Percentiles rank a stretch among this genome's conserved stretches.
Evolutionary conservation across 2,113 vertebrate species (phyloP).

Genomic region (Grammomys dolichurus): DNA sequence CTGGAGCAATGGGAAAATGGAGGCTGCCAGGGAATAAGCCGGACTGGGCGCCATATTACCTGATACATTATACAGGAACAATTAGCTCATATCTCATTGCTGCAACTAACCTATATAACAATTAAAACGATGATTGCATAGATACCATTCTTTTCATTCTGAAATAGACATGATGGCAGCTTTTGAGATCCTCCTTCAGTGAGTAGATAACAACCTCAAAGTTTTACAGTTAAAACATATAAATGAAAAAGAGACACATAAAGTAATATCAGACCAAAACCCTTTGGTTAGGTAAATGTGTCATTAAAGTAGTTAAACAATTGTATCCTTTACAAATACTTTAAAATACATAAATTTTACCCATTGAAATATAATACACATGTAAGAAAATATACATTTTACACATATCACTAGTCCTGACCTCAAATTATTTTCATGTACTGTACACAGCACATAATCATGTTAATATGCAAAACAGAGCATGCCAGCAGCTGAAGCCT

Average conservation of each 20-base stretch:
- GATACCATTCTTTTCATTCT: background rate
- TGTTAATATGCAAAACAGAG: background rate
- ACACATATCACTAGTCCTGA: background rate
- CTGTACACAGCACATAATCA: background rate
- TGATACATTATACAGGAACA: background rate
- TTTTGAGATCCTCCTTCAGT: background rate
- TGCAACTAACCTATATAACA: background rate
- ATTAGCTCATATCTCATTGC: background rate
- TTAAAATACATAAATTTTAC: background rate
- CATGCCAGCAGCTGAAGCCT: background rate
- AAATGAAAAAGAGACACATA: background rate
- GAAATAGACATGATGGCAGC: background rate
- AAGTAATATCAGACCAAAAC: background rate
- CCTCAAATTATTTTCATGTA: background rate
- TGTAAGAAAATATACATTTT: background rate
- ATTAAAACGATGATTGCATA: background rate
- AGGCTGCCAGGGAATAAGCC: too few species aligned
- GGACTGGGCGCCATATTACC: too few species aligned
- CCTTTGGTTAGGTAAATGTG: background rate
- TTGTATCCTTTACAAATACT: background rate
- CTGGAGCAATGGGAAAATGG: too few species aligned
- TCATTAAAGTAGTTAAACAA: background rate
- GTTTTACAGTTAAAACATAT: conserved; percentile 43
- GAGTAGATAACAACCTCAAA: background rate
- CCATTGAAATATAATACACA: background rate